A percentile compares a stretch with the other conserved stretches of the same genome.
Evolutionary conservation across 2,888 invertebrate species (phyloP).

Genomic region (Napeogenes sylphis): DNA sequence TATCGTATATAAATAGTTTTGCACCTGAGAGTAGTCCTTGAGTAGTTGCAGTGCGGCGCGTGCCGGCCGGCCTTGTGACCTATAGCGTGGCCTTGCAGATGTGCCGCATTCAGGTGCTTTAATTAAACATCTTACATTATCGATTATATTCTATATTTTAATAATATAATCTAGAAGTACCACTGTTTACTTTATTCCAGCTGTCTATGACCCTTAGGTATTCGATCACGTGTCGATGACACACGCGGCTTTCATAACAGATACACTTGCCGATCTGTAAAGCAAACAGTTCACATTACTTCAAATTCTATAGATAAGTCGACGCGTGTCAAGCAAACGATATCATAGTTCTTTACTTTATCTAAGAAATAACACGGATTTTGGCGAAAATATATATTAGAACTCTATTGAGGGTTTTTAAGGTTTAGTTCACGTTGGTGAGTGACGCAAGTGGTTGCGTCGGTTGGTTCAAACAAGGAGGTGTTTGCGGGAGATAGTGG

Average conservation of each 20-base stretch:
- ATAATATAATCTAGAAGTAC: not conserved
- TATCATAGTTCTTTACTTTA: conserved; percentile 33
- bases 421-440: conserved; percentile 21
- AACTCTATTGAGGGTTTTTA: conserved; percentile 15
- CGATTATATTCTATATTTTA: too few relatives aligned
- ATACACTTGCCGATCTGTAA: conserved; percentile 62
- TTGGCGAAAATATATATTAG: conserved; percentile 6
- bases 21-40: conserved; percentile 59
- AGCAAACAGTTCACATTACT: conserved; percentile 65
- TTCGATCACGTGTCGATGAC: conserved; percentile 16
- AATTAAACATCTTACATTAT: conserved; percentile 8
- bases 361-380: conserved; percentile 30
- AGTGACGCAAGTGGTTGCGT: conserved; percentile 37
- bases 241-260: conserved; percentile 34
- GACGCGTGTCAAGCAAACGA: conserved; percentile 59
- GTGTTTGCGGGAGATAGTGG: conserved; percentile 74
- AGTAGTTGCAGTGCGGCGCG: conserved; percentile 43
- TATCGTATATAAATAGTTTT: conserved; percentile 33
- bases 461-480: conserved; percentile 71
- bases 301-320: conserved; percentile 66
- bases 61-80: conserved; percentile 69
- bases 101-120: conserved; percentile 34
- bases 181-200: not conserved
- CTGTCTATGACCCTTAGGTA: conserved; percentile 10
- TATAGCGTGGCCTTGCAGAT: conserved; percentile 63